These are phyloP conservation scores for Ctenicera cuprea DNA, from an alignment of 2,888 invertebrate genomes.

Conservation along the genomic window DNA sequence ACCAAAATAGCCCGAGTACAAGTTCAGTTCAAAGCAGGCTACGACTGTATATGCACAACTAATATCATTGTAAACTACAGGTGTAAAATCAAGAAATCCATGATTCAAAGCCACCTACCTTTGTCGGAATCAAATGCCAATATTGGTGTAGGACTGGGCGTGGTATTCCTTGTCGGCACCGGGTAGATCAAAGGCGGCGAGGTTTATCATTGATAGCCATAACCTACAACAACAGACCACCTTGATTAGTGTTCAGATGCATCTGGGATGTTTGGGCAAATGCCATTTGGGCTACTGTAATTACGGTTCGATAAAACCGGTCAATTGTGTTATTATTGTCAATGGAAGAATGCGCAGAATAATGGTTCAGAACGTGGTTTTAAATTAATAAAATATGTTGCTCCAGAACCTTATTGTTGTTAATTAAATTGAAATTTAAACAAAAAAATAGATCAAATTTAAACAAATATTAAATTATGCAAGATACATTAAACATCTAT, in stretches of 20 bases:
- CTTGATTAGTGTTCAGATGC: slow-evolving; percentile 7
- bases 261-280: background rate
- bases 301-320: slow-evolving; percentile 50
- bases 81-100: slow-evolving; percentile 56
- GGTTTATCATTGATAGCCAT: slow-evolving; percentile 58
- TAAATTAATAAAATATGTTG: no score
- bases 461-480: no score
- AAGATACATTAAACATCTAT: no score
- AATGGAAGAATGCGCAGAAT: slow-evolving; percentile 35
- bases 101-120: slow-evolving; percentile 52
- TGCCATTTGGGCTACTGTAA: slow-evolving; percentile 43
- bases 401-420: no score
- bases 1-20: slow-evolving; percentile 35
- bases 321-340: slow-evolving; percentile 51
- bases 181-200: slow-evolving; percentile 57
- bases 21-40: slow-evolving; percentile 29
- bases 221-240: slow-evolving; percentile 51
- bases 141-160: slow-evolving; percentile 58
- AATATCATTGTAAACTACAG: slow-evolving; percentile 54
- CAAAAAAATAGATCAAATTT: no score
- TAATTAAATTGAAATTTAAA: no score
- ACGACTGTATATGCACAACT: slow-evolving; percentile 47
- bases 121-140: slow-evolving; percentile 59
- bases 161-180: slow-evolving; percentile 55
- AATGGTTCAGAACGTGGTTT: slow-evolving; percentile 17